Conservation (phyloP, 2,797 vertebrate genomes). For the Argentina silus region DNA sequence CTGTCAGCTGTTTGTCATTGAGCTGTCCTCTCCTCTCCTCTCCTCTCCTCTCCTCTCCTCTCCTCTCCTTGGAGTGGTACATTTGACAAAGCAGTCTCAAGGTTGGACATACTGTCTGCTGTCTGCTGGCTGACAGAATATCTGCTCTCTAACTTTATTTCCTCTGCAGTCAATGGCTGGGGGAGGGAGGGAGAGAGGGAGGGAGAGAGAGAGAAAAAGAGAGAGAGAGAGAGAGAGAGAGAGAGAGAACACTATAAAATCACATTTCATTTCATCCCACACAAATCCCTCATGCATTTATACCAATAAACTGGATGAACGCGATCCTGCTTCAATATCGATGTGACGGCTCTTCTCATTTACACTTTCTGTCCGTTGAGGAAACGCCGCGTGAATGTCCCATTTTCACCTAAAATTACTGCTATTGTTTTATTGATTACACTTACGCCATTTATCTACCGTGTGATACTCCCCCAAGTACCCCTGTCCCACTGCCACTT, state of each 20-base stretch:
- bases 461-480: conserved; percentile 53
- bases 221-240: background rate
- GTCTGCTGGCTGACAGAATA: background rate
- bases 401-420: conserved; percentile 50
- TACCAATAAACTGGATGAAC: conserved; percentile 52
- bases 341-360: conserved; percentile 70
- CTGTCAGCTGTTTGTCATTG: no score
- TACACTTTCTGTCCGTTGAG: conserved; percentile 48
- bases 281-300: conserved; percentile 47
- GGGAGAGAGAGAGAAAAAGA: background rate
- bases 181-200: no score
- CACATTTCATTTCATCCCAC: conserved; percentile 34
- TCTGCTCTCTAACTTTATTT: background rate
- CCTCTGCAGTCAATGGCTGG: background rate
- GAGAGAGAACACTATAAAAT: conserved; percentile 28
- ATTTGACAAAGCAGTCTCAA: no score
- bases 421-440: conserved; percentile 72
- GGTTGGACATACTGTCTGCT: background rate
- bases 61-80: no score
- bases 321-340: conserved; percentile 53
- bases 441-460: conserved; percentile 53
- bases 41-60: no score
- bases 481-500: conserved; percentile 45
- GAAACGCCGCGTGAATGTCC: conserved; percentile 49
- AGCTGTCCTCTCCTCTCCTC: no score